Evolutionary conservation across 2,113 vertebrate species (phyloP).

Genomic region (Gambusia affinis): DNA sequence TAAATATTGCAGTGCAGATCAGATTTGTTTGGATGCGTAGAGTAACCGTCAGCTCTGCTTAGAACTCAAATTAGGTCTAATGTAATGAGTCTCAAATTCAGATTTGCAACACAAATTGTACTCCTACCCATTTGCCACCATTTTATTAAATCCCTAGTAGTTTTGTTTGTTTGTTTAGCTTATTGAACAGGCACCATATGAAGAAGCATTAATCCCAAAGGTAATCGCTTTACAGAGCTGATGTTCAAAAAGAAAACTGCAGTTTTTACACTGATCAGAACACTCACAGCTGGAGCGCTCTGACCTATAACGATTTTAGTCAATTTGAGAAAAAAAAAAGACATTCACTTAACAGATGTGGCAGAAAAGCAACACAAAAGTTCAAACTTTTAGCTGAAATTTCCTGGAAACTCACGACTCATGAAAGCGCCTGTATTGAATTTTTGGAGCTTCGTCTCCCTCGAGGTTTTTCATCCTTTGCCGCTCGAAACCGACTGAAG

Average conservation of each 20-base stretch:
- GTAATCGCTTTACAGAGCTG: no score
- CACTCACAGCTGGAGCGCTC: not conserved
- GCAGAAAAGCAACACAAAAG: not conserved
- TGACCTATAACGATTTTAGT: not conserved
- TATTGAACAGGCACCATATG: no score
- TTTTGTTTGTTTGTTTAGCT: not conserved
- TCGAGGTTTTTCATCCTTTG: not conserved
- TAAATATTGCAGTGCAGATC: not conserved
- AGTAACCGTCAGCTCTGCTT: constrained; percentile 13
- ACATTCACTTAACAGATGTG: not conserved
- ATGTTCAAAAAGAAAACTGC: no score
- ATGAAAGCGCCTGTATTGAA: not conserved
- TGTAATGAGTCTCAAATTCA: not conserved
- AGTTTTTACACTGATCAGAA: not conserved
- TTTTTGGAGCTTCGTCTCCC: not conserved
- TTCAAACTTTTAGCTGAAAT: not conserved
- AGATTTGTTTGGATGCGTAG: constrained; percentile 4
- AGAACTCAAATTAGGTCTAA: not conserved
- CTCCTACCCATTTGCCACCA: not conserved
- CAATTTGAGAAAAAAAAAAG: not conserved
- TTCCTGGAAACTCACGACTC: not conserved
- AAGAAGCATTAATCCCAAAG: no score
- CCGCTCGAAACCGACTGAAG: constrained; percentile 1
- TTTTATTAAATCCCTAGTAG: not conserved
- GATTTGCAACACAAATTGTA: not conserved